phyloP scores from a whole-genome alignment of 2,888 invertebrate species.

The Plagodis dolabraria region DNA sequence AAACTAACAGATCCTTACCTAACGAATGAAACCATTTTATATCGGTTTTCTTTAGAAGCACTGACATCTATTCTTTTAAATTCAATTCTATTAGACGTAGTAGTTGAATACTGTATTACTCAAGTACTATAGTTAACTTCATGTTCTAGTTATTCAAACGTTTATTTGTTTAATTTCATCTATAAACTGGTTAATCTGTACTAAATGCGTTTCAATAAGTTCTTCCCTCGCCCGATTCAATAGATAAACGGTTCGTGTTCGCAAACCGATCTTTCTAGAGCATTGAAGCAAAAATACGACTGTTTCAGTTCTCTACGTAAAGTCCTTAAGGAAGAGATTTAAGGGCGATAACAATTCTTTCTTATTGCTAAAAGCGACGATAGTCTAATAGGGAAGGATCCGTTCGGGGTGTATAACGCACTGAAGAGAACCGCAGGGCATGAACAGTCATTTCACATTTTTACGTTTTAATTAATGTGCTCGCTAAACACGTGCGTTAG shows the following conservation, averaged over 20 bases:
- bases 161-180: background rate
- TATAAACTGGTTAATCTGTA: background rate
- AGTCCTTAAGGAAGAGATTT: conserved; percentile 26
- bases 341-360: conserved; percentile 31
- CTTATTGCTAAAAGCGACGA: conserved; percentile 15
- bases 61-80: no score
- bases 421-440: conserved; percentile 26
- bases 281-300: conserved; percentile 22
- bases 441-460: conserved; percentile 22
- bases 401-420: conserved; percentile 26
- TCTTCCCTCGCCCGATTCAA: conserved; percentile 16
- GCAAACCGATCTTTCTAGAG: conserved; percentile 16
- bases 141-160: no score
- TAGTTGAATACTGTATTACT: no score
- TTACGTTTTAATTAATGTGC: conserved; percentile 18
- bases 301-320: conserved; percentile 30
- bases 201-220: conserved; percentile 7
- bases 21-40: no score
- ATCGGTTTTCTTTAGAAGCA: no score
- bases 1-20: no score
- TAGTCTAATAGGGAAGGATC: conserved; percentile 25
- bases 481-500: conserved; percentile 12
- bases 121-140: no score
- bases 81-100: no score
- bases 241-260: conserved; percentile 3